Conservation (phyloP, 2,888 invertebrate genomes). For the Myathropa florea region DNA sequence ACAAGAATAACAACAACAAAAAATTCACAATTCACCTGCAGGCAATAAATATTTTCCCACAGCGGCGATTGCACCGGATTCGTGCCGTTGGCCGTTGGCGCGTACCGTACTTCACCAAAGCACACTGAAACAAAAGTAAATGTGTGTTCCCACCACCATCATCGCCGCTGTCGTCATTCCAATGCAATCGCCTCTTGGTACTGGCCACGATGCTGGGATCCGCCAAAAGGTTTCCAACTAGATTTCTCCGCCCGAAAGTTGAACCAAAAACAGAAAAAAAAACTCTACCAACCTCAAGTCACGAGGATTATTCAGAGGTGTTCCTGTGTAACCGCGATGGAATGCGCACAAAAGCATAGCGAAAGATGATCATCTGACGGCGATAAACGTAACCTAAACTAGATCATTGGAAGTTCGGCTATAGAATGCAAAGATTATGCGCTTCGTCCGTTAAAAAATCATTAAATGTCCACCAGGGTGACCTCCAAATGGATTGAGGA, state of each 20-base stretch:
- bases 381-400: constrained; percentile 29
- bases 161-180: constrained; percentile 24
- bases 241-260: constrained; percentile 48
- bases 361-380: constrained; percentile 27
- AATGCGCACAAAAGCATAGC: constrained; percentile 43
- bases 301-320: constrained; percentile 58
- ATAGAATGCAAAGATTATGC: constrained; percentile 50
- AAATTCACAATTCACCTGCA: constrained; percentile 52
- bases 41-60: constrained; percentile 55
- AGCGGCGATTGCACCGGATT: constrained; percentile 32
- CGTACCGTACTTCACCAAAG: constrained; percentile 18
- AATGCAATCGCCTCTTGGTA: constrained; percentile 26
- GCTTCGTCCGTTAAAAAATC: constrained; percentile 46
- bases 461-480: constrained; percentile 54
- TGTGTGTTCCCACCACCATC: constrained; percentile 50
- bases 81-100: constrained; percentile 36
- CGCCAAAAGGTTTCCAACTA: constrained; percentile 43
- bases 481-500: constrained; percentile 16
- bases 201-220: constrained; percentile 19
- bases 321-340: constrained; percentile 43
- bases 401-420: constrained; percentile 22
- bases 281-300: constrained; percentile 59
- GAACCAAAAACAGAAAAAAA: constrained; percentile 13
- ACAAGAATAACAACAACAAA: background rate
- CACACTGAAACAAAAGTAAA: constrained; percentile 56